Base-by-base conservation (phyloP, 2,888 invertebrate genomes). In the Acronicta psi region DNA sequence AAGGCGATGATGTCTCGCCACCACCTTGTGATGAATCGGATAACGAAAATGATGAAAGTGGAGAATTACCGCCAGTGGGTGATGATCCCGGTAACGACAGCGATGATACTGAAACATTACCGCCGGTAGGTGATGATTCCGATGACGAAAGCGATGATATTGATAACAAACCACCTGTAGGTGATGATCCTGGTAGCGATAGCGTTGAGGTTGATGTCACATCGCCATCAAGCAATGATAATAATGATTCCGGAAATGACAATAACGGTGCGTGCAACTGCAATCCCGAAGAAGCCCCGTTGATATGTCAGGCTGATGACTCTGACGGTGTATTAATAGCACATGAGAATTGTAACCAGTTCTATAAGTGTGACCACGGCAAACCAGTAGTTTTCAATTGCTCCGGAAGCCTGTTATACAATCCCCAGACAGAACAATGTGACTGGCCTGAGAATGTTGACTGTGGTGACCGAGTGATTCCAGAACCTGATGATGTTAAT, bases 271-370 rank as follows among this genome's bases (percentile, higher is more conserved):
- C 51, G n/a, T 62, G 68, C 18, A 68, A 64, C 41, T 67, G 64
- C 29, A 61, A 73, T 23, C 82, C 82, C 1, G 62, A 60, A 10
- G 69, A 78, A 52, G 82, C 82, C 4, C 67, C 73, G 0, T 41
- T 67, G 7, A 80, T 83, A 17, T 83, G 83, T 23, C 73, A 70
- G 0, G 61, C 57, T 20, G 62, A 66, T 0, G 69, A 43, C 17
- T 77, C 79, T 1, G 59, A 71, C 1, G 67, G 69, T 8, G 42
- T 67, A 0, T 42, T 80, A 0, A 46, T 80, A 0, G 78, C 81
- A 5, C 75, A 81, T 20, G 77, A 80, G 44, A 71, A 77, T 34
- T 82, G 82, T 38, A 77, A 79, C 45, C 51, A 79, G 34, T 82
- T 70, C 49, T 82, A 82, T 40, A 72, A 59, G 14, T 82, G 81